Conservation (phyloP, 1,140 invertebrate species). For the Dinothrombium tinctorium region DNA sequence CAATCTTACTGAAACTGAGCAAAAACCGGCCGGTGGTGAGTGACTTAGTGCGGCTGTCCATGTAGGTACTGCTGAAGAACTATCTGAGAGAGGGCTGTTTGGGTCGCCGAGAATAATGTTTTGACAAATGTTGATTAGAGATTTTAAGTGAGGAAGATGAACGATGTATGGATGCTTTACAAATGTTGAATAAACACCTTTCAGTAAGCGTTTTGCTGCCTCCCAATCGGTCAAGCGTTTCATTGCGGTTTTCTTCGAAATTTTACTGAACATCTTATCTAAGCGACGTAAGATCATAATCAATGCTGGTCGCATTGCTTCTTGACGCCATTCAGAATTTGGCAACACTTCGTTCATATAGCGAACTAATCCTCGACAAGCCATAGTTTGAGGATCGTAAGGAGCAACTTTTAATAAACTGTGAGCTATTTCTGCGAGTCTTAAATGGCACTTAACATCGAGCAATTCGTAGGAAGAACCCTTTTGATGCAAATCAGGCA, state of each 20-base stretch:
- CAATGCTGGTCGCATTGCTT: conserved; percentile 67
- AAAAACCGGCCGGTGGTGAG: conserved; percentile 67
- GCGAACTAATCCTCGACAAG: conserved; percentile 60
- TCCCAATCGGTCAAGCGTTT: conserved; percentile 85
- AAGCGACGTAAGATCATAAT: conserved; percentile 71
- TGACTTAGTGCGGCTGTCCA: conserved; percentile 49
- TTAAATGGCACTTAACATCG: conserved; percentile 79
- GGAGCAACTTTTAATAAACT: conserved; percentile 87
- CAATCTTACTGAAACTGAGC: conserved; percentile 76
- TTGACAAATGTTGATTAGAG: conserved; percentile 34
- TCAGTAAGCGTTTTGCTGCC: conserved; percentile 69
- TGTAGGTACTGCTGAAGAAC: conserved; percentile 10
- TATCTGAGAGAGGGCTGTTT: neutral
- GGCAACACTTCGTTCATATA: conserved; percentile 89
- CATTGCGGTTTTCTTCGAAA: conserved; percentile 80
- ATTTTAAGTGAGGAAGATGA: conserved; percentile 85
- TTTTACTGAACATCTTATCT: conserved; percentile 91
- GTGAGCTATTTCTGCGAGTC: conserved; percentile 85
- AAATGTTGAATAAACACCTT: conserved; percentile 83
- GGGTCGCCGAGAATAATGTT: conserved; percentile 33
- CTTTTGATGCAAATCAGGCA: conserved; percentile 24
- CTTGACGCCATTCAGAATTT: conserved; percentile 86
- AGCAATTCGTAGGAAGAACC: conserved; percentile 49
- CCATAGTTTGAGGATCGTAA: conserved; percentile 87
- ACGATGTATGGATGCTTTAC: conserved; percentile 79